Percentiles rank a stretch among this genome's conserved stretches.
Evolutionary conservation across 1,140 invertebrate genomes (phyloP).

Genomic region (Sipha flava): DNA sequence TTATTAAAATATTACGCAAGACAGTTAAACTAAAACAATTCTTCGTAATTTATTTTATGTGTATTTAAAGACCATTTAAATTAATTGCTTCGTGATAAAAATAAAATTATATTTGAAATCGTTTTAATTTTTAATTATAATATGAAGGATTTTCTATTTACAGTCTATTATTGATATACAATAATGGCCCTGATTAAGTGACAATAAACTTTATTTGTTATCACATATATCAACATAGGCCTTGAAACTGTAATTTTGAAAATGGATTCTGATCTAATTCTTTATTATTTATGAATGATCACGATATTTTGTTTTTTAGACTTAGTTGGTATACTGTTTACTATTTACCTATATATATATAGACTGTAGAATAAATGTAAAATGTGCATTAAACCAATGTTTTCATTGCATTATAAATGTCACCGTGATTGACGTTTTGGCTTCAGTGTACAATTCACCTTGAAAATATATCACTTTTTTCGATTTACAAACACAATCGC

Average conservation of each 20-base stretch:
- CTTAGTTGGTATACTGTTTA: neutral
- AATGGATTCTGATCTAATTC: neutral
- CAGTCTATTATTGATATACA: neutral
- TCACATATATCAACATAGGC: neutral
- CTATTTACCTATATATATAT: neutral
- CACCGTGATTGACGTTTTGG: slow-evolving; percentile 25
- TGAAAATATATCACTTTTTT: neutral
- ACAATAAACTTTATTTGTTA: neutral
- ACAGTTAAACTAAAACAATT: neutral
- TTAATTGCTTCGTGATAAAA: too few species aligned
- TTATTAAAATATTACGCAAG: neutral
- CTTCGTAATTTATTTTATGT: neutral
- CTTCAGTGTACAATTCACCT: neutral
- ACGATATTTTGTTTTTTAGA: neutral
- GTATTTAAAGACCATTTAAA: neutral
- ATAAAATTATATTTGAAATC: neutral
- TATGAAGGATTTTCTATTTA: neutral
- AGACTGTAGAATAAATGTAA: too few species aligned
- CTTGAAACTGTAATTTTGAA: neutral
- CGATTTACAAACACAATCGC: neutral
- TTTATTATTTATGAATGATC: slow-evolving; percentile 8
- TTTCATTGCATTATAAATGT: neutral
- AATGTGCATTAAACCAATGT: neutral
- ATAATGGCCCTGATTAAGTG: neutral
- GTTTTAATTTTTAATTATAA: neutral